phyloP scores from a whole-genome alignment of 2,797 vertebrate species.

The Hoplostethus mediterraneus region DNA sequence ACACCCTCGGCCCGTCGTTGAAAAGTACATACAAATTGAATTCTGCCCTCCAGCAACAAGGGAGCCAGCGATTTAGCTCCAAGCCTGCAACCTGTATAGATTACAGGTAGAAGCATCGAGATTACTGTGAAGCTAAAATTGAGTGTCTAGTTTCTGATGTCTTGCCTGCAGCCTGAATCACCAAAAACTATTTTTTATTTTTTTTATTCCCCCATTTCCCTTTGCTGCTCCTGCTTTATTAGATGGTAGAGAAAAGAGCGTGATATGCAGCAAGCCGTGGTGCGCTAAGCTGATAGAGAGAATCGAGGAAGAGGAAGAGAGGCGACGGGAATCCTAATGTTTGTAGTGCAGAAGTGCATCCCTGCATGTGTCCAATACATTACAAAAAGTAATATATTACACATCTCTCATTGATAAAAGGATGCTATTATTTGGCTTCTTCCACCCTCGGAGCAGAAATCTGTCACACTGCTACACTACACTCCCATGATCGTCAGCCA shows the following conservation, averaged over 20 bases:
- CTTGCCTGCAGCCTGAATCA: conserved; percentile 47
- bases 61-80: conserved; percentile 26
- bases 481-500: too few relatives aligned
- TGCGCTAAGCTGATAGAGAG: conserved; percentile 42
- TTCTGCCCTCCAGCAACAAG: conserved; percentile 46
- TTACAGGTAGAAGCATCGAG: conserved; percentile 56
- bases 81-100: conserved; percentile 44
- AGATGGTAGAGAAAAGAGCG: background rate
- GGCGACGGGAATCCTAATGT: conserved; percentile 20
- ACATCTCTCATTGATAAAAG: too few relatives aligned
- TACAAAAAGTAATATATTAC: too few relatives aligned
- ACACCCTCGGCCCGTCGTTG: conserved; percentile 5
- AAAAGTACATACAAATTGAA: conserved; percentile 41
- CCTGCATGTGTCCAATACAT: too few relatives aligned
- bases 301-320: background rate
- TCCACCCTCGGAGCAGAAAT: too few relatives aligned
- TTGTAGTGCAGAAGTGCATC: background rate
- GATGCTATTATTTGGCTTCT: too few relatives aligned
- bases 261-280: conserved; percentile 32
- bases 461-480: too few relatives aligned
- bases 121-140: conserved; percentile 55
- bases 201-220: conserved; percentile 4
- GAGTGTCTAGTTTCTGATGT: conserved; percentile 56
- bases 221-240: background rate
- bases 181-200: conserved; percentile 6